These are phyloP conservation scores for Chloebia gouldiae DNA, from an alignment of 2,113 vertebrate species.

Conservation along the genomic window DNA sequence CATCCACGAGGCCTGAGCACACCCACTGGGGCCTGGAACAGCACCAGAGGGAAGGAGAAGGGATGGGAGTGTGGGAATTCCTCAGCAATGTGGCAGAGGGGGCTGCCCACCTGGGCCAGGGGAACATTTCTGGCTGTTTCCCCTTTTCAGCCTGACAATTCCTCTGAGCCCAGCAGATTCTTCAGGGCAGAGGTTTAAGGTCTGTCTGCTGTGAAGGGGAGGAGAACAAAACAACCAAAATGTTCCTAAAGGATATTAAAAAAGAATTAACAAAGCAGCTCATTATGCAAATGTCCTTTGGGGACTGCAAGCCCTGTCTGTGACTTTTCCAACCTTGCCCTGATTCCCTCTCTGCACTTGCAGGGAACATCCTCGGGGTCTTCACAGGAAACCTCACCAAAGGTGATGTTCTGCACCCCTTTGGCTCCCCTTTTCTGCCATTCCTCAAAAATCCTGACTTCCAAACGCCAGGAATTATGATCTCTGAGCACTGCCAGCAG, in stretches of 20 bases:
- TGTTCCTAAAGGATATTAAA: background rate
- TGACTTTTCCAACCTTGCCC: conserved; percentile 39
- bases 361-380: background rate
- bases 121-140: background rate
- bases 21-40: background rate
- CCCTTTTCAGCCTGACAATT: background rate
- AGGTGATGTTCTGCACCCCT: background rate
- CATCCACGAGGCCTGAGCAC: background rate
- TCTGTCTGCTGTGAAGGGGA: background rate
- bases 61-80: background rate
- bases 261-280: background rate
- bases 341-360: background rate
- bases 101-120: background rate
- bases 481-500: background rate
- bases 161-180: background rate
- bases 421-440: background rate
- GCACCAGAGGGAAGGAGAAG: background rate
- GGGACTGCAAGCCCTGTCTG: background rate
- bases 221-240: background rate
- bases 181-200: background rate
- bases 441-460: background rate
- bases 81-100: background rate
- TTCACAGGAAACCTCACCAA: background rate
- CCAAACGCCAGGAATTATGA: background rate
- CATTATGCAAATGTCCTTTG: conserved; percentile 45